Percentiles rank a stretch among this genome's conserved stretches.
Conservation (phyloP, 2,888 invertebrate genomes). For the Drosophila helvetica region DNA sequence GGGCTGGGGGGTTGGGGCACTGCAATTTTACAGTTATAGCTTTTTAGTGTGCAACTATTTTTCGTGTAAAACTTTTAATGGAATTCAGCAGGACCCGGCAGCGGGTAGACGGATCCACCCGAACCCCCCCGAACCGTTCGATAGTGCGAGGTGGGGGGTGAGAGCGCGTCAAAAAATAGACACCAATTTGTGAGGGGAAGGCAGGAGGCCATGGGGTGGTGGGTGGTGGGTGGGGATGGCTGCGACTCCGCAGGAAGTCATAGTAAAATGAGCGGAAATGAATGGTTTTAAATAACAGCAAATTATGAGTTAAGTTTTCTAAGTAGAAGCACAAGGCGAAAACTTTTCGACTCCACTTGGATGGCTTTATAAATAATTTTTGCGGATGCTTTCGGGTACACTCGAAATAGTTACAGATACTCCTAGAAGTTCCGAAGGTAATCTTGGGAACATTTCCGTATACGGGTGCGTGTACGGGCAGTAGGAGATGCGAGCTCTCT, state of each 20-base stretch:
- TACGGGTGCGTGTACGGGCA: background rate
- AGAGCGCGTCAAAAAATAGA: conserved; percentile 74
- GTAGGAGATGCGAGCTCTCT: background rate
- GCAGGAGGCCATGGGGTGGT: background rate
- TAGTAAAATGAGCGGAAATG: conserved; percentile 80
- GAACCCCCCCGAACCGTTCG: conserved; percentile 43
- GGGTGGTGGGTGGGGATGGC: background rate
- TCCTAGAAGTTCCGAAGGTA: background rate
- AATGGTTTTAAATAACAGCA: conserved; percentile 80
- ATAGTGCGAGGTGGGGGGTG: conserved; percentile 53
- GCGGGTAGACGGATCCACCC: conserved; percentile 7
- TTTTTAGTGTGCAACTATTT: conserved; percentile 80
- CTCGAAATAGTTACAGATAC: conserved; percentile 17
- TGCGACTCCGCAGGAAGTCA: conserved; percentile 44
- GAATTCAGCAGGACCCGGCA: conserved; percentile 72
- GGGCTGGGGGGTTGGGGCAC: conserved; percentile 48
- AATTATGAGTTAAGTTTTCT: conserved; percentile 74
- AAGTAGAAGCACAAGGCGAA: conserved; percentile 48
- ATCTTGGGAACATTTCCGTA: conserved; percentile 1
- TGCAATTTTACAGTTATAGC: conserved; percentile 79
- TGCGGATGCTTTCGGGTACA: conserved; percentile 55
- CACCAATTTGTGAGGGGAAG: conserved; percentile 53
- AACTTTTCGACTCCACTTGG: conserved; percentile 66
- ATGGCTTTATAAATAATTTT: conserved; percentile 76
- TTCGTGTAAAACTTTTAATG: conserved; percentile 80